Evolutionary conservation across 1,140 invertebrate genomes (phyloP), one percentile per base, ranked within the genome.

Genomic region (Parasteatoda tepidariorum): DNA sequence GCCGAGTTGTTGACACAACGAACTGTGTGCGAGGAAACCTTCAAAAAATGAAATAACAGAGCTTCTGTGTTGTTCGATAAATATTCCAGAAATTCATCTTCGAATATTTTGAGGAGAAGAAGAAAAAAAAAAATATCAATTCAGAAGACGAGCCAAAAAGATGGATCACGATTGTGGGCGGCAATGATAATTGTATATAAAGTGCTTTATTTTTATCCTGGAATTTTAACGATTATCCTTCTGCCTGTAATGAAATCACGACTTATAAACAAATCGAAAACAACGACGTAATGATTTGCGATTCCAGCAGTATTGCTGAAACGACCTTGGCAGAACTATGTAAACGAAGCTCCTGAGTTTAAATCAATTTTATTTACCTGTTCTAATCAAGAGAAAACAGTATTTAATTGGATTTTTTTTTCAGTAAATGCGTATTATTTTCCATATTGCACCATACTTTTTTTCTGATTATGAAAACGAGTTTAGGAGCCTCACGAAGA

Each of bases 241-340:
- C 55, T 33, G n/a, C 57, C 62, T 57, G 33, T 76, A 76, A 76
- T 76, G 24, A 59, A 76, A 76, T 76, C 73, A 64, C 73, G 73
- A 38, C 64, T 15, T 61, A 30, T 55, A 38, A 48, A 4, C 38
- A 48, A 18, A 13, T 48, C 9, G 34, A 59, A 76, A 64, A 64
- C 31, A 76, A 62, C 59, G 38, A 4, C 30, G 28, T 31, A 64
- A 64, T 64, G 26, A 64, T 64, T 64, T 62, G 73, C 34, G 57
- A 76, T 62, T 59, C 26, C 57, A 62, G 59, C 64, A 64, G 73
- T 41, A 64, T 76, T 76, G 64, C 30, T 24, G 33, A 30, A 9
- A 62, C 31, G 73, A 5, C 73, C 73, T 76, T 76, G 57, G 48
- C 28, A 38, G 59, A 48, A 48, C 38, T 48, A 48, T 2, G 38